Percentiles rank a stretch among this genome's conserved stretches.
phyloP scores from a whole-genome alignment of 2,888 invertebrate species.

The Serrognathus titanus region DNA sequence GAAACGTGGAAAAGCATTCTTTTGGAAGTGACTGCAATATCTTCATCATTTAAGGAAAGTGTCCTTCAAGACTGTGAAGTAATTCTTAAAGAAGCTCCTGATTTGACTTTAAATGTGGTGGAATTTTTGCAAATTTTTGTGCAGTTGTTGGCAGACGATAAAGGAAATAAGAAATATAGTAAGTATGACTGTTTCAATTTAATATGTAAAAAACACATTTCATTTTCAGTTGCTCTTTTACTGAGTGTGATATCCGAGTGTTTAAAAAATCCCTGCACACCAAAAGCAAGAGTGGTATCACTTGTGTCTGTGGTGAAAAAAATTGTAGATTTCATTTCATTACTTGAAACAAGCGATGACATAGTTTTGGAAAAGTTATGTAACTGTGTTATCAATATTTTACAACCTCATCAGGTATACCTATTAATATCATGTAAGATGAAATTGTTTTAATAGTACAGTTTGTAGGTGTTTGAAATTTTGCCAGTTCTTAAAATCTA shows the following conservation, averaged over 20 bases:
- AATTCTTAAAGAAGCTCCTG: constrained; percentile 8
- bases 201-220: background rate
- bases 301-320: constrained; percentile 9
- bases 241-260: constrained; percentile 5
- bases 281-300: constrained; percentile 5
- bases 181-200: constrained; percentile 1
- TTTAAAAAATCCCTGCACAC: constrained; percentile 11
- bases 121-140: constrained; percentile 3
- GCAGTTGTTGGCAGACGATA: constrained; percentile 1
- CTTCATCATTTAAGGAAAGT: constrained; percentile 6
- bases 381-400: constrained; percentile 10
- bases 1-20: constrained; percentile 12
- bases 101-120: background rate
- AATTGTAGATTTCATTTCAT: background rate
- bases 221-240: constrained; percentile 6
- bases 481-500: constrained; percentile 9
- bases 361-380: constrained; percentile 8
- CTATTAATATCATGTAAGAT: background rate
- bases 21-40: constrained; percentile 13
- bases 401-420: constrained; percentile 15
- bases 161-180: constrained; percentile 8
- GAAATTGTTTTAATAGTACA: background rate
- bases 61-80: constrained; percentile 8
- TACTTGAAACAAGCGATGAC: constrained; percentile 8
- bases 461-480: constrained; percentile 13